phyloP scores from a whole-genome alignment of 2,888 invertebrate species.

The Strigamia crassipes region DNA sequence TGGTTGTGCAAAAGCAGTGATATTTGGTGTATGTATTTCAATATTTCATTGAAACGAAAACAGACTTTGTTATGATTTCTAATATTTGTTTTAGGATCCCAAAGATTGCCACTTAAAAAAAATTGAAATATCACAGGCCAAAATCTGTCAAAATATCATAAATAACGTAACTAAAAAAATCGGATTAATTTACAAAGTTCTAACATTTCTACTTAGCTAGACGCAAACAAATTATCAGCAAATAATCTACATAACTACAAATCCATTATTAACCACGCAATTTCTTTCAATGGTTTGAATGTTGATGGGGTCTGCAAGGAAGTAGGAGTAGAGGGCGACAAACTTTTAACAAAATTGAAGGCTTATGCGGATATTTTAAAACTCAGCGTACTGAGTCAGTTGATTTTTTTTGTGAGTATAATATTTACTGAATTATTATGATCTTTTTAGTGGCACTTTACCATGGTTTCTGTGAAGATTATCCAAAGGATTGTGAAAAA shows the following conservation, averaged over 20 bases:
- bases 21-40: too few relatives aligned
- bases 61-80: too few relatives aligned
- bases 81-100: too few relatives aligned
- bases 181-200: neutral
- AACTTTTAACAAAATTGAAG: neutral
- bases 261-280: neutral
- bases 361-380: neutral
- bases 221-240: neutral
- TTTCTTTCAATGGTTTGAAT: neutral
- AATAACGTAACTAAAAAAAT: neutral
- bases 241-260: neutral
- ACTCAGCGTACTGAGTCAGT: neutral
- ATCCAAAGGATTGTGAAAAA: neutral
- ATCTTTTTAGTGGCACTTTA: neutral
- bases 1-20: too few relatives aligned
- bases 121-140: too few relatives aligned
- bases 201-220: neutral
- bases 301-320: neutral
- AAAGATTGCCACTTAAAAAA: too few relatives aligned
- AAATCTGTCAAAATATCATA: too few relatives aligned
- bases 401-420: neutral
- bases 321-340: neutral
- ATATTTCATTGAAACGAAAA: too few relatives aligned
- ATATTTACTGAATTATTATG: neutral
- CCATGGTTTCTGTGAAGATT: neutral